Base-by-base conservation (phyloP, 2,888 invertebrate species). In the Sesamia inferens region DNA sequence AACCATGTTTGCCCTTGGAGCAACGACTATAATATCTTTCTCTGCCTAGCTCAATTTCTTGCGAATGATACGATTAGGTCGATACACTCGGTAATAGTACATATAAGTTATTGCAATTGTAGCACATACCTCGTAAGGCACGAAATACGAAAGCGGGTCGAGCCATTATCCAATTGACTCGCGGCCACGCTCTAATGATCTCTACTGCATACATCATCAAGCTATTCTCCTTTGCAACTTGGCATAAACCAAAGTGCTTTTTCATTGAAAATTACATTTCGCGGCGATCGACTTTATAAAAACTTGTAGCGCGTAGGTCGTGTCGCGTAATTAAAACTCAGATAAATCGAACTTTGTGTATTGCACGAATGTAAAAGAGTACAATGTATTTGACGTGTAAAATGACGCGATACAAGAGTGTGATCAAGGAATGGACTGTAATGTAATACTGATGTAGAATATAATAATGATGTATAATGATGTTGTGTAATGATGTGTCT, bases 131-230 rank as follows among this genome's bases (percentile, higher is more conserved):
- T 54, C 44, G 42, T 48, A 59, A 44, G 57, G 54, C 64, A 74
- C 74, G 61, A 68, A 78, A 78, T 77, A 65, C 48, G 87, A 86
- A 85, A 85, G 87, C 68, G 3, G 69, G 71, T 57, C 47, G 59
- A 63, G 64, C 62, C 68, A 78, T 84, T 79, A 74, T 78, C 64
- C 75, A 79, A 85, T 86, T 78, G 76, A 68, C 47, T 42, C 39
- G 55, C 48, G 69, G 78, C 74, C 74, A 51, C 71, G 85, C 69
- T 67, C 42, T 61, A 71, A 75, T 72, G 44, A 71, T 73, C 39
- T 59, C 39, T 39, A 7, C 71, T 75, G 48, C 57, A 58, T 57
- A 68, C n/a, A 69, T 63, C 13, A 66, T 63, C 22, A 67, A 10
- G 74, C 42, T 62, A 63, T 10, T 42, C n/a, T 24, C 19, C 19